These are phyloP conservation scores for Hydrophis major DNA, from an alignment of 2,797 vertebrate genomes.

Conservation along the genomic window DNA sequence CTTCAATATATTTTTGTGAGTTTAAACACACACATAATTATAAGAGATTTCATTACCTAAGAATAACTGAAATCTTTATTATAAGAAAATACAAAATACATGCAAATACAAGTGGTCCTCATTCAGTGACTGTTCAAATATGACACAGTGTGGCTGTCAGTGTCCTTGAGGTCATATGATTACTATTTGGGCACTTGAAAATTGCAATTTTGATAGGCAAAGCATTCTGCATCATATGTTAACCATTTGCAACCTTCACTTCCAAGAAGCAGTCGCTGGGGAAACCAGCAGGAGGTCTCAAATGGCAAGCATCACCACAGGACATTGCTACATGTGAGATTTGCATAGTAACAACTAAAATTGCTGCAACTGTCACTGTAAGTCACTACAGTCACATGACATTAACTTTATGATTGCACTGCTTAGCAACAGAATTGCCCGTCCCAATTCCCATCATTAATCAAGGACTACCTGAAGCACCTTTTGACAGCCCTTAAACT, in stretches of 20 bases:
- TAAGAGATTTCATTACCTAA: neutral
- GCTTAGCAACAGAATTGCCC: neutral
- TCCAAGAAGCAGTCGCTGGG: neutral
- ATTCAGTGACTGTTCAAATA: neutral
- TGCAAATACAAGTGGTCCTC: neutral
- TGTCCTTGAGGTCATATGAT: neutral
- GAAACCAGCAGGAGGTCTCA: neutral
- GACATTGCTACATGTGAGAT: neutral
- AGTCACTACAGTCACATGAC: neutral
- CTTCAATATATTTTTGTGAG: neutral
- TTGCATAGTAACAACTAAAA: neutral
- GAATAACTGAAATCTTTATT: neutral
- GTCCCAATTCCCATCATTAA: neutral
- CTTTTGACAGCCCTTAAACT: neutral
- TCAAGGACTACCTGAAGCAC: neutral
- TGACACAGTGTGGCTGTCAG: neutral
- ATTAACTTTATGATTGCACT: neutral
- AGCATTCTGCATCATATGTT: neutral
- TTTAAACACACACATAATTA: neutral
- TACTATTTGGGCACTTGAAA: neutral
- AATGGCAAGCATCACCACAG: neutral
- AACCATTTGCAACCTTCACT: neutral
- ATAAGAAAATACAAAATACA: neutral
- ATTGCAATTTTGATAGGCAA: neutral
- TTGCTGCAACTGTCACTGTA: neutral